Conservation (phyloP, 2,888 invertebrate species). For the Drosophila nr. perissopoda region DNA sequence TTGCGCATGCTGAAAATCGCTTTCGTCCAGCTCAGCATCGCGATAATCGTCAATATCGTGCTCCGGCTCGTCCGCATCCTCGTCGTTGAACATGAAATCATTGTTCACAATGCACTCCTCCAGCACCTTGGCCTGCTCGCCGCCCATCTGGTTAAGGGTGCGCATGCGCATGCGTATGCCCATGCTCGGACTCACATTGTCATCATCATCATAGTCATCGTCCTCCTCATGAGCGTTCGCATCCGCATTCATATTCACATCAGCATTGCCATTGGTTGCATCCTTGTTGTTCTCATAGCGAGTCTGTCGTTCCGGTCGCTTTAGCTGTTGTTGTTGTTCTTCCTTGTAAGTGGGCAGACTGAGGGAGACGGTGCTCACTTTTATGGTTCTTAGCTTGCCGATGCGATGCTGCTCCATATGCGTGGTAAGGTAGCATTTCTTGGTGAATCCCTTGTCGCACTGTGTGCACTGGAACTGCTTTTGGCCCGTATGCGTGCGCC, state of each 20-base stretch:
- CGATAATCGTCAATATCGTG: slow-evolving; percentile 38
- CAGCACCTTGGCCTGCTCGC: slow-evolving; percentile 59
- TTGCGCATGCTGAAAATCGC: slow-evolving; percentile 50
- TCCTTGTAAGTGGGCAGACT: slow-evolving; percentile 31
- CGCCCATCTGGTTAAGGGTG: slow-evolving; percentile 29
- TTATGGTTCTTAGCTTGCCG: not conserved
- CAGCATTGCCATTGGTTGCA: not conserved
- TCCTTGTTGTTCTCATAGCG: slow-evolving; percentile 10
- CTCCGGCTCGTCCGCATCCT: slow-evolving; percentile 42
- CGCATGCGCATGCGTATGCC: slow-evolving; percentile 24
- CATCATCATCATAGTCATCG: slow-evolving; percentile 30
- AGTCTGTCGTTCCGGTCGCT: slow-evolving; percentile 12
- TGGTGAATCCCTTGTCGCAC: slow-evolving; percentile 84
- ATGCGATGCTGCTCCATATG: slow-evolving; percentile 80
- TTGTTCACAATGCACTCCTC: slow-evolving; percentile 78
- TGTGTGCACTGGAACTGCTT: slow-evolving; percentile 83
- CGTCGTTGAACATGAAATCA: slow-evolving; percentile 72
- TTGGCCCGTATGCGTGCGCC: slow-evolving; percentile 84
- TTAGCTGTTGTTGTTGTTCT: slow-evolving; percentile 12
- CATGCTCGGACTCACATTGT: slow-evolving; percentile 18
- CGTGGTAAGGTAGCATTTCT: slow-evolving; percentile 81
- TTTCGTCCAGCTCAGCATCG: slow-evolving; percentile 52
- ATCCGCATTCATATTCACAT: not conserved
- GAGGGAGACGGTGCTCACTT: not conserved
- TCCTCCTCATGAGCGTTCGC: slow-evolving; percentile 7